A percentile compares a stretch with the other conserved stretches of the same genome.
phyloP scores from a whole-genome alignment of 2,113 vertebrate species.

The Centropus bengalensis region DNA sequence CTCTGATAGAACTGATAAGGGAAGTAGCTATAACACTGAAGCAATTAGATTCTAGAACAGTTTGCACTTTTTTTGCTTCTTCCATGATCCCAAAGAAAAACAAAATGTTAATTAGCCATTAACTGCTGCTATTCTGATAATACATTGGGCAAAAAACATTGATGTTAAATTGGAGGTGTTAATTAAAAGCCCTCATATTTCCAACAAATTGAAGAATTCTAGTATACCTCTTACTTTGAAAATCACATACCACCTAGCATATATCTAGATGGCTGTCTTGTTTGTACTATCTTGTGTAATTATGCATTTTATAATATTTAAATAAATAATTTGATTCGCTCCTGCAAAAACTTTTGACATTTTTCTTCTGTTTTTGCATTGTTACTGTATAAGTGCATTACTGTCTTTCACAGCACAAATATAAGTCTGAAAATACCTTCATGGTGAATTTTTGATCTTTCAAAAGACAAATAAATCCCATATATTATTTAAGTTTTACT shows the following conservation, averaged over 20 bases:
- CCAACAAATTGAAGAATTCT: neutral
- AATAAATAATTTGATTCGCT: neutral
- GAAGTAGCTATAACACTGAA: neutral
- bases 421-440: neutral
- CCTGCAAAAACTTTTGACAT: neutral
- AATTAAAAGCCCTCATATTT: accelerated
- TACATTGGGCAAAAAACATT: neutral
- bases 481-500: neutral
- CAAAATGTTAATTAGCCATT: neutral
- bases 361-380: neutral
- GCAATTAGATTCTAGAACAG: neutral
- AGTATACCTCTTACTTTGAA: neutral
- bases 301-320: neutral
- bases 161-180: neutral
- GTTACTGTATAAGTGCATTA: neutral
- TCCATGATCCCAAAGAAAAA: neutral
- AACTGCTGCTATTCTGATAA: neutral
- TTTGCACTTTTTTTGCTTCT: neutral
- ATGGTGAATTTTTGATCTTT: neutral
- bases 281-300: neutral
- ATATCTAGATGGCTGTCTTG: neutral
- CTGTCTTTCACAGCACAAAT: neutral
- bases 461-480: neutral
- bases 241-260: neutral
- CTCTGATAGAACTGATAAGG: neutral